Evolutionary conservation across 2,888 invertebrate species (phyloP).

Genomic region (Malachius bipustulatus): DNA sequence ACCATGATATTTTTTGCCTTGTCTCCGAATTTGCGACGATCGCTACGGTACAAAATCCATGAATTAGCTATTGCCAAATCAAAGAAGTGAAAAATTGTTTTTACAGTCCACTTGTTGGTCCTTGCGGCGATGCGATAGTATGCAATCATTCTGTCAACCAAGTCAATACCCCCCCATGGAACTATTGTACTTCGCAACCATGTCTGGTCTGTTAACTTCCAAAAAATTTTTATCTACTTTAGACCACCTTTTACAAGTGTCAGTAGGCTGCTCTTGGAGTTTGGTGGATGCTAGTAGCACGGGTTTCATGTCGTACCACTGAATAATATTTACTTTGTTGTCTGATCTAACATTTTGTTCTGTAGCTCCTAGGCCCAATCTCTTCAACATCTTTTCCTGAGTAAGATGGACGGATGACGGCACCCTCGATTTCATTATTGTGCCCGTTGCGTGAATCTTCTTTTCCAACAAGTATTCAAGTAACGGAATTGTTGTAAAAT

Average conservation of each 20-base stretch:
- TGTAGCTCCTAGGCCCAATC: conserved; percentile 20
- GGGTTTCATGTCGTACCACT: conserved; percentile 13
- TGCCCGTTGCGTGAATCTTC: conserved; percentile 16
- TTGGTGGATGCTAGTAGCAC: conserved; percentile 11
- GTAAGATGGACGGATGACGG: conserved; percentile 17
- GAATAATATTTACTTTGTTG: conserved; percentile 9
- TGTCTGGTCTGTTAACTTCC: too few relatives aligned
- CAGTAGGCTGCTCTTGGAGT: conserved; percentile 9
- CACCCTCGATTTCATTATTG: conserved; percentile 21
- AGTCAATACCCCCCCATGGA: too few relatives aligned
- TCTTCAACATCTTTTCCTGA: conserved; percentile 19
- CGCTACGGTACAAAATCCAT: too few relatives aligned
- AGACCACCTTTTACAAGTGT: conserved; percentile 12
- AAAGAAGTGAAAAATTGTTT: too few relatives aligned
- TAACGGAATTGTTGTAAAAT: conserved; percentile 13
- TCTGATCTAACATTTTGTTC: conserved; percentile 16
- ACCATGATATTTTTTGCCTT: too few relatives aligned
- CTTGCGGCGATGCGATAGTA: too few relatives aligned
- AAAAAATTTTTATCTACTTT: conserved; percentile 8
- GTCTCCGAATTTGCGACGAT: too few relatives aligned
- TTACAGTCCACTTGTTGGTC: too few relatives aligned
- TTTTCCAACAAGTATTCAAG: conserved; percentile 9
- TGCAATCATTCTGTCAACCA: too few relatives aligned
- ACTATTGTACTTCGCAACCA: too few relatives aligned
- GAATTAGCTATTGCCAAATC: too few relatives aligned